These are phyloP conservation scores for Pharmacophagus antenor DNA, from an alignment of 2,888 invertebrate species.

Conservation along the genomic window DNA sequence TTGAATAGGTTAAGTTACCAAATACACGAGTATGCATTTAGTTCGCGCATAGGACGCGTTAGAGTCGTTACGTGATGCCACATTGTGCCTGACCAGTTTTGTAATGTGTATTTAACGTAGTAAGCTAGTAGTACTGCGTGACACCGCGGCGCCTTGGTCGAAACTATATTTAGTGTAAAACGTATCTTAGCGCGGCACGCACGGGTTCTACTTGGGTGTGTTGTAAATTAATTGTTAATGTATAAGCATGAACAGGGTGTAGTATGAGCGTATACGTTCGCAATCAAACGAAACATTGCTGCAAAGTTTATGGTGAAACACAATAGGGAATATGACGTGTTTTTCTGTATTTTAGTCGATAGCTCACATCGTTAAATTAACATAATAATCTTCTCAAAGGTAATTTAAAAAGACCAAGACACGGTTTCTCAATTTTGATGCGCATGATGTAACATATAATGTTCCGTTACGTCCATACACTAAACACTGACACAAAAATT, in stretches of 20 bases:
- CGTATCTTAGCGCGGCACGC: slow-evolving; percentile 28
- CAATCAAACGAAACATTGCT: background rate
- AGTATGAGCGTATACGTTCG: slow-evolving; percentile 13
- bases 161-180: slow-evolving; percentile 36
- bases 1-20: slow-evolving; percentile 64
- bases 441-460: too few relatives aligned
- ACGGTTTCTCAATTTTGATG: too few relatives aligned
- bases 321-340: too few relatives aligned
- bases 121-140: slow-evolving; percentile 42
- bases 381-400: too few relatives aligned
- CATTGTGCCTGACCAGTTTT: slow-evolving; percentile 67
- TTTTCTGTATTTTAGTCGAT: too few relatives aligned
- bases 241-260: slow-evolving; percentile 23
- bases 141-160: slow-evolving; percentile 51
- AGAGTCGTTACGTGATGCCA: slow-evolving; percentile 53
- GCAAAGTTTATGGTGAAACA: background rate
- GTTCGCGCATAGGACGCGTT: slow-evolving; percentile 53
- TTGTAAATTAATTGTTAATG: slow-evolving; percentile 10
- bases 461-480: too few relatives aligned
- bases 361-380: too few relatives aligned
- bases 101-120: slow-evolving; percentile 46
- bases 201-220: slow-evolving; percentile 32
- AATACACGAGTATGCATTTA: slow-evolving; percentile 70
- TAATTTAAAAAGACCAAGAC: too few relatives aligned
- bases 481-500: too few relatives aligned